Base-by-base conservation (phyloP, 2,888 invertebrate species). In the Rhagonycha lutea region DNA sequence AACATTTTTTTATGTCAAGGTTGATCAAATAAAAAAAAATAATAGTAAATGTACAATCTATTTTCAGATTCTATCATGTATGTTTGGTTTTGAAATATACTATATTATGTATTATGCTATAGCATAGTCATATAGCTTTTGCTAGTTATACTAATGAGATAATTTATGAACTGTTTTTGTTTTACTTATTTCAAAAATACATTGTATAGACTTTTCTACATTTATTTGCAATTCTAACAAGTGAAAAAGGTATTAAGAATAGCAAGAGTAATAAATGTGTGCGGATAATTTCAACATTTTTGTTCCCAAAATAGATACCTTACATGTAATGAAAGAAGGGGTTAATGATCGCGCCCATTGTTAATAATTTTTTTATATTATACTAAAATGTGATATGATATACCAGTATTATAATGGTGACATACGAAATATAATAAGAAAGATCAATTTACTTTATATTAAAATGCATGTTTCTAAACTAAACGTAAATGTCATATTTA, bases 251-350 rank as follows among this genome's bases (percentile, higher is more conserved):
- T 75, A 72, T 75, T 62, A 60, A 29, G 61, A 71, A 63, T 77
- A 72, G 74, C 73, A 71, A 68, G n/a, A 47, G 77, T 60, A 75
- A 75, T 75, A 77, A 77, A 77, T 74, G 62, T 71, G 68, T 68
- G 67, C 70, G 68, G 73, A 65, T 71, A 73, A 74, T 77, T 77
- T 72, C 72, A 62, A 65, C 69, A 69, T 69, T 72, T 72, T 26
- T 29, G 14, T 70, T 75, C 75, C 61, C 67, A 77, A 77, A 77
- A 75, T 75, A 77, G 23, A 47, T 47, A 47, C 67, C 24, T 26
- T 65, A 65, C 63, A 65, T 14, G 26, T 26, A 65, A 24, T 69
- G 69, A 67, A 74, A 60, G 68, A 28, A 65, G 72, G 69, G 77
- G 77, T 77, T 75, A 77, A 77, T 61, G 77, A 11, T 75, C 77